Conservation (phyloP, 2,797 vertebrate genomes). For the Microcaecilia unicolor region DNA sequence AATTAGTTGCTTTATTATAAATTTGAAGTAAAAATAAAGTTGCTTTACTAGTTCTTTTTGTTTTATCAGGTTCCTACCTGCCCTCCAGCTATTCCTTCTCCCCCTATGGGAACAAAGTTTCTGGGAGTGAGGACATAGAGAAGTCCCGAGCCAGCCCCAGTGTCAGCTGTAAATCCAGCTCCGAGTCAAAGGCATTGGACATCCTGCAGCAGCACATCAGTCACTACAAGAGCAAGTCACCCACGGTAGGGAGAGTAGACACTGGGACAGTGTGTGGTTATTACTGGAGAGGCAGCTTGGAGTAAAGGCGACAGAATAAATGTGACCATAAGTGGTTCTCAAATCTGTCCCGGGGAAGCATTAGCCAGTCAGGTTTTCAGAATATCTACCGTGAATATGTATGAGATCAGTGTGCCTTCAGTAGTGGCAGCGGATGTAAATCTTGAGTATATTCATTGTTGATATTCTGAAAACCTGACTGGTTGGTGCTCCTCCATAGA, state of each 20-base stretch:
- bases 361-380: too few relatives aligned
- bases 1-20: too few relatives aligned
- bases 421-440: too few relatives aligned
- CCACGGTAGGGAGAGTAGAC: constrained; percentile 83
- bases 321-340: rapidly evolving
- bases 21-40: too few relatives aligned
- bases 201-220: constrained; percentile 92
- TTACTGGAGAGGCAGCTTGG: rapidly evolving
- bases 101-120: constrained; percentile 79
- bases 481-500: too few relatives aligned
- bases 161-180: constrained; percentile 74
- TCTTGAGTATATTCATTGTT: too few relatives aligned
- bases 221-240: constrained; percentile 97
- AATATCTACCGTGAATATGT: too few relatives aligned
- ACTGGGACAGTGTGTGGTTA: neutral
- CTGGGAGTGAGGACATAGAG: constrained; percentile 69
- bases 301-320: neutral
- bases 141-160: constrained; percentile 86
- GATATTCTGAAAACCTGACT: too few relatives aligned
- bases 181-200: constrained; percentile 89
- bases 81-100: constrained; percentile 88
- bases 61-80: constrained; percentile 73
- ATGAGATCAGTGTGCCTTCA: too few relatives aligned
- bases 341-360: too few relatives aligned
- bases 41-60: neutral